Percentiles rank a stretch among this genome's conserved stretches.
These are phyloP conservation scores for Geodia barretti DNA, from an alignment of 37 sponge, comb jelly and placozoan genomes.

Conservation along the genomic window DNA sequence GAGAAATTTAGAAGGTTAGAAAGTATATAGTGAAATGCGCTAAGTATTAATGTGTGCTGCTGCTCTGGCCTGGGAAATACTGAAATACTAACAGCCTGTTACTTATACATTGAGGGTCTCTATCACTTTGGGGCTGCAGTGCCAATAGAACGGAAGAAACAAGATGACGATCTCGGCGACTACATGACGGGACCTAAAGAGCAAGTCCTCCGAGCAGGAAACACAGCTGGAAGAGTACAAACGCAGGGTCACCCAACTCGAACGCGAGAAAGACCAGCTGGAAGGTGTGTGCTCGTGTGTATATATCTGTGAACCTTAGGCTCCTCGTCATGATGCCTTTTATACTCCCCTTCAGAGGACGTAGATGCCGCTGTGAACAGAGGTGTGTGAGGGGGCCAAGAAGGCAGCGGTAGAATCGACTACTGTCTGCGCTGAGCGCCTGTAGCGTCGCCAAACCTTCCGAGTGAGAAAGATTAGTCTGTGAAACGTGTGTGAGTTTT, in stretches of 20 bases:
- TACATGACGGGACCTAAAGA: background rate
- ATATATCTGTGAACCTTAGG: background rate
- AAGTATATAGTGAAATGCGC: too few species aligned
- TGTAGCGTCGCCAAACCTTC: background rate
- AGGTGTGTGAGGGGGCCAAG: constrained; percentile 65
- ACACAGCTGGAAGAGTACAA: constrained; percentile 6
- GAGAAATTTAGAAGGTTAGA: too few species aligned
- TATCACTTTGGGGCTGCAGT: too few species aligned
- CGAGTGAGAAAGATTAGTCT: background rate
- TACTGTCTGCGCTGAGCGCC: constrained; percentile 41
- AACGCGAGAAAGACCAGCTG: background rate
- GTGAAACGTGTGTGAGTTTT: background rate
- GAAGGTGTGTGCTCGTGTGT: constrained; percentile 2
- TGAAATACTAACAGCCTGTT: too few species aligned
- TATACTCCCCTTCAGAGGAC: constrained; percentile 47
- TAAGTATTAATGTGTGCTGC: too few species aligned
- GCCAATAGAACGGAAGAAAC: too few species aligned
- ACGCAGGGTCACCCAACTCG: background rate
- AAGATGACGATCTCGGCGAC: background rate
- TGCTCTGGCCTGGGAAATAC: too few species aligned
- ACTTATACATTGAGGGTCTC: too few species aligned
- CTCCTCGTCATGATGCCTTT: background rate
- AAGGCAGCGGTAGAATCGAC: constrained; percentile 61
- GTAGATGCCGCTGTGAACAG: constrained; percentile 60
- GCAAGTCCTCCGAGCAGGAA: background rate